phyloP scores from a whole-genome alignment of 2,888 invertebrate species.

The Protodeltote pygarga region DNA sequence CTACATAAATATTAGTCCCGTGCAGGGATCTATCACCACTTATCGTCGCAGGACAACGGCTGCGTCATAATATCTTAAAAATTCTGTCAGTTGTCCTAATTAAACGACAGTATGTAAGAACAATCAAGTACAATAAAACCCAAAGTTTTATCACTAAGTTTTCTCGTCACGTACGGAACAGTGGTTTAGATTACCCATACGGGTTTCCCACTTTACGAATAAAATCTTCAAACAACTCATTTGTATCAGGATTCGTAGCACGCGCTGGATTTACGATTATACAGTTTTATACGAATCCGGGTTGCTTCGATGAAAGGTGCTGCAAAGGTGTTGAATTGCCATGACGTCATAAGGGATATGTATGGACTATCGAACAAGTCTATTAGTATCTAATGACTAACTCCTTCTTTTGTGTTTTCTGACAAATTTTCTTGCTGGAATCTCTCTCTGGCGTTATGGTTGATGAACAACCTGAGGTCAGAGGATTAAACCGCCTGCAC shows the following conservation, averaged over 20 bases:
- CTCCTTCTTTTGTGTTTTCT: no score
- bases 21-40: no score
- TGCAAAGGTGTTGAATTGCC: slow-evolving; percentile 16
- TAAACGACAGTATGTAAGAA: not conserved
- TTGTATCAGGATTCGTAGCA: slow-evolving; percentile 66
- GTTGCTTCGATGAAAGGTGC: slow-evolving; percentile 47
- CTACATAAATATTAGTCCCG: no score
- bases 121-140: slow-evolving; percentile 16
- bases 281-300: slow-evolving; percentile 61
- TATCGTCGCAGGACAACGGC: no score
- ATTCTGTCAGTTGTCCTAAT: not conserved
- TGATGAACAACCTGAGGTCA: no score
- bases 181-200: slow-evolving; percentile 77
- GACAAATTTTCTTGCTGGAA: no score
- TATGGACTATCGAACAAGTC: not conserved
- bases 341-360: slow-evolving; percentile 26
- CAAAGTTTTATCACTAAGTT: slow-evolving; percentile 55
- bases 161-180: slow-evolving; percentile 76
- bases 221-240: slow-evolving; percentile 56
- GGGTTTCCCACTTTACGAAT: slow-evolving; percentile 69
- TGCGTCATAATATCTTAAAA: not conserved
- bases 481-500: no score
- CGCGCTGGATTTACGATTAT: slow-evolving; percentile 77
- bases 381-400: no score
- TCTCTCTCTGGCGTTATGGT: no score